phyloP scores from a whole-genome alignment of 2,113 vertebrate species.

The Hiodon alosoides region DNA sequence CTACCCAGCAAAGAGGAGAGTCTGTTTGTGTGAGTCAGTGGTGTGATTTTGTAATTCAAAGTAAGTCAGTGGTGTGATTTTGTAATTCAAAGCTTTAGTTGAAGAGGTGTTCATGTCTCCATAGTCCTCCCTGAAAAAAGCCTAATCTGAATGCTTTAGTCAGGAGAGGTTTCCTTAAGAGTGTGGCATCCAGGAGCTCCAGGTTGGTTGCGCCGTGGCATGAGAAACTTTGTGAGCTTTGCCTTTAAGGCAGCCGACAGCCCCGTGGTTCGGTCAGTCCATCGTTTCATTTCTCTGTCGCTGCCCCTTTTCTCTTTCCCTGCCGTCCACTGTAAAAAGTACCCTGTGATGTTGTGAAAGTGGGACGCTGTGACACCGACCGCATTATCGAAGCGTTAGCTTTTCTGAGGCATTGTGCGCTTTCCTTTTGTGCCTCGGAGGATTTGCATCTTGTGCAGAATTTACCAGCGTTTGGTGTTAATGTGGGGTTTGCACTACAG shows the following conservation, averaged over 20 bases:
- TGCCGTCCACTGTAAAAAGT: conserved; percentile 16
- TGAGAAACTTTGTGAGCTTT: conserved; percentile 71
- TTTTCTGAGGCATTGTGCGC: conserved; percentile 10
- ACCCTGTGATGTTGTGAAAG: neutral
- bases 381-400: conserved; percentile 21
- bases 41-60: conserved; percentile 4
- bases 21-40: conserved; percentile 1
- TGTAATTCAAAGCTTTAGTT: conserved; percentile 56
- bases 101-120: conserved; percentile 58
- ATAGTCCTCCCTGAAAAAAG: conserved; percentile 55
- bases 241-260: conserved; percentile 62
- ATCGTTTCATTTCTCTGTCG: conserved; percentile 41
- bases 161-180: conserved; percentile 69
- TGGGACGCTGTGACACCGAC: conserved; percentile 5
- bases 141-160: conserved; percentile 75
- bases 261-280: conserved; percentile 52
- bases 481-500: conserved; percentile 24
- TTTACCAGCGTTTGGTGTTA: conserved; percentile 24
- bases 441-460: conserved; percentile 30
- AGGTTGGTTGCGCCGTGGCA: conserved; percentile 75
- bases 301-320: conserved; percentile 34
- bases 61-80: conserved; percentile 37
- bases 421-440: conserved; percentile 15
- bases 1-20: conserved; percentile 50
- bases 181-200: conserved; percentile 63